Percentiles rank a stretch among this genome's conserved stretches.
These are phyloP conservation scores for Epizoanthus fatuus DNA, from an alignment of 92 coral and sea anemone genomes.

Conservation along the genomic window DNA sequence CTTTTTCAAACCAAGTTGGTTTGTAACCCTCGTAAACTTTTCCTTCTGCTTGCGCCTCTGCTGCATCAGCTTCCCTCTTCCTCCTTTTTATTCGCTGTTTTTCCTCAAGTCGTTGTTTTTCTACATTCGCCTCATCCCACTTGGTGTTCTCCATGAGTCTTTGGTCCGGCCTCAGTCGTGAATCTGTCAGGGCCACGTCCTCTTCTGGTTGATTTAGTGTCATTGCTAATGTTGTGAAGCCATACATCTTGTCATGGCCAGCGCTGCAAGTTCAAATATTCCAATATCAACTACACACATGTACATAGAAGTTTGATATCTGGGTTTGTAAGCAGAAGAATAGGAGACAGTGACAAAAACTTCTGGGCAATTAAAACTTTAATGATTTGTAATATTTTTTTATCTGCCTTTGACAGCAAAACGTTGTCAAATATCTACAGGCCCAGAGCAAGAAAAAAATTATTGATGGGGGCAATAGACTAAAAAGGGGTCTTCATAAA, in stretches of 20 bases:
- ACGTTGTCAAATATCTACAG: too few relatives aligned
- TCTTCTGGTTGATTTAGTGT: constrained; percentile 88
- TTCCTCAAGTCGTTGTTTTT: constrained; percentile 95
- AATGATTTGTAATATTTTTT: too few relatives aligned
- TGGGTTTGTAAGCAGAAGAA: too few relatives aligned
- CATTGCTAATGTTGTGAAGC: constrained; percentile 91
- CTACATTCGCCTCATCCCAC: constrained; percentile 98
- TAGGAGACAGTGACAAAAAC: too few relatives aligned
- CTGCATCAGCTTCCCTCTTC: constrained; percentile 89
- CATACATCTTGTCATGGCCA: constrained; percentile 91
- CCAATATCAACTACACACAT: not conserved
- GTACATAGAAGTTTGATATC: not conserved
- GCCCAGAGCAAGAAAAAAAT: too few relatives aligned
- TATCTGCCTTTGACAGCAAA: too few relatives aligned
- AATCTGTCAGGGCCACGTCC: constrained; percentile 89
- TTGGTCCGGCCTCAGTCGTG: constrained; percentile 96
- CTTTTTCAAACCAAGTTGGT: constrained; percentile 97
- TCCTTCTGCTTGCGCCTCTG: constrained; percentile 85
- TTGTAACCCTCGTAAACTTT: constrained; percentile 92
- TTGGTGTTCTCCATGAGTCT: constrained; percentile 92
- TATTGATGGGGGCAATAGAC: not conserved
- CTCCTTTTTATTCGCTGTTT: constrained; percentile 92
- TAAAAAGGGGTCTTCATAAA: too few relatives aligned
- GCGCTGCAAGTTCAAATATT: constrained; percentile 32
- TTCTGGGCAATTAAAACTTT: too few relatives aligned